These are phyloP conservation scores for Colius striatus DNA, from an alignment of 2,113 vertebrate species.

Conservation along the genomic window DNA sequence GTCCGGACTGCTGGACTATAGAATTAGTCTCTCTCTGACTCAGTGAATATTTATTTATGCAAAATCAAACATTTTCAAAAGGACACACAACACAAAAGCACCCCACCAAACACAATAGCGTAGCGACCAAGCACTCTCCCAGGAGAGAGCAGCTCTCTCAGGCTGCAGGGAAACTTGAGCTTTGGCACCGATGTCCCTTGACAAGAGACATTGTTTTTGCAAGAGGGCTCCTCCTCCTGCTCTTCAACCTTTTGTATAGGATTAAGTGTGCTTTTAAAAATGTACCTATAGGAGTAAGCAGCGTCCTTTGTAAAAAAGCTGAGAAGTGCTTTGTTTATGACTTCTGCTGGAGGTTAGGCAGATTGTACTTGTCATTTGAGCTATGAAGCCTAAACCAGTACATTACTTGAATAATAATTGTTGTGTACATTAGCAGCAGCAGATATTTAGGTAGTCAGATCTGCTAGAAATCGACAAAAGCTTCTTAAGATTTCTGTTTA, in stretches of 20 bases:
- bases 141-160: background rate
- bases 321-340: background rate
- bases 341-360: background rate
- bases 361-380: background rate
- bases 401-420: too few species aligned
- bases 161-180: background rate
- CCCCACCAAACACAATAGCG: slow-evolving; percentile 12
- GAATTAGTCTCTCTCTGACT: background rate
- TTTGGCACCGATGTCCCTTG: background rate
- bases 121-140: background rate
- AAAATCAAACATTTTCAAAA: slow-evolving; percentile 48
- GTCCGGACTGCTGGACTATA: background rate
- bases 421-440: background rate
- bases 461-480: background rate
- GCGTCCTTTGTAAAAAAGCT: background rate
- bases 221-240: slow-evolving; percentile 20
- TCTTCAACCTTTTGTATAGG: background rate
- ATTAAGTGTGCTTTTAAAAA: background rate
- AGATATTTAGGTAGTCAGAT: background rate
- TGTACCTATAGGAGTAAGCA: background rate
- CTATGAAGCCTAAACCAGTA: background rate
- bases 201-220: slow-evolving; percentile 24
- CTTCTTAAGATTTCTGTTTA: background rate
- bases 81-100: slow-evolving; percentile 30
- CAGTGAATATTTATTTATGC: slow-evolving; percentile 64